phyloP scores from a whole-genome alignment of 2,113 vertebrate genomes.

The Bos javanicus region DNA sequence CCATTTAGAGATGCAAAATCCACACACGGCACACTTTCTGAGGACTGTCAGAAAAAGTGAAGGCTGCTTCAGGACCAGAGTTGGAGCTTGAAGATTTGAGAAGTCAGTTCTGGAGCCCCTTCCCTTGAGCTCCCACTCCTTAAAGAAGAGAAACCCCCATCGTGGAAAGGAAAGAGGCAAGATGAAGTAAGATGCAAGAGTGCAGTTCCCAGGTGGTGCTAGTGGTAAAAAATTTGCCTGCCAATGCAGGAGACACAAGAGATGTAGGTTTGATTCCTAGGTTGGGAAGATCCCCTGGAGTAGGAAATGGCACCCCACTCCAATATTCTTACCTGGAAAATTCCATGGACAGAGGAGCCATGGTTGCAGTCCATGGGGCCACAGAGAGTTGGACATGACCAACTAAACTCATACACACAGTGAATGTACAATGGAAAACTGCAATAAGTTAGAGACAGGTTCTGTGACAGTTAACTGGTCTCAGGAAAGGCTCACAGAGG shows the following conservation, averaged over 20 bases:
- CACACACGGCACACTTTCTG: fast-evolving
- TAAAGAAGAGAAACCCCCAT: background rate
- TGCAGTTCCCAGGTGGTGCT: fast-evolving
- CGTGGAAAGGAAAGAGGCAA: background rate
- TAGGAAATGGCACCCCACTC: background rate
- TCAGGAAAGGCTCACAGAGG: background rate
- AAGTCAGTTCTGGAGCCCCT: fast-evolving
- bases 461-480: background rate
- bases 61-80: too few species aligned
- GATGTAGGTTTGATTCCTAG: background rate
- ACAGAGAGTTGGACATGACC: background rate
- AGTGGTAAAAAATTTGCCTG: background rate
- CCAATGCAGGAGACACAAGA: background rate
- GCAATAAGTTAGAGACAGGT: background rate
- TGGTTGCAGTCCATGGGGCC: background rate
- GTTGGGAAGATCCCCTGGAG: background rate
- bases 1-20: background rate
- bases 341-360: background rate
- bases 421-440: background rate
- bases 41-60: background rate
- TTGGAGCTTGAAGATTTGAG: too few species aligned
- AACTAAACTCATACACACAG: background rate
- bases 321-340: background rate
- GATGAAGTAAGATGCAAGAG: fast-evolving
- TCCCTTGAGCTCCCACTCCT: background rate